Evolutionary conservation across 2,797 vertebrate species (phyloP), one percentile per base, ranked within the genome.

Genomic region (Merluccius polli): DNA sequence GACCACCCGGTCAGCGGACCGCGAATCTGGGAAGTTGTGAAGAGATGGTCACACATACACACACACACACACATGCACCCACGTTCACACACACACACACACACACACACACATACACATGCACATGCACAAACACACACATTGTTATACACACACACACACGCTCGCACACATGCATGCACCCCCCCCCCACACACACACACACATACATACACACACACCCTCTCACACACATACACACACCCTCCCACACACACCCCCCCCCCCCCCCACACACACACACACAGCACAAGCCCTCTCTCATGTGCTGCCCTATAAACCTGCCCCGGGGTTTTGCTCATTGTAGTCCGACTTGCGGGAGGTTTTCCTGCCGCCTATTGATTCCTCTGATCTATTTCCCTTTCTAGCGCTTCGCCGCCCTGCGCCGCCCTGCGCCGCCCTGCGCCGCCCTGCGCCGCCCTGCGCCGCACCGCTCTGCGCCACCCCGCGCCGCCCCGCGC

Each of bases 401-500:
- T 90, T 89, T 92, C 86, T 84, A 85, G 83, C 86, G n/a, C n/a
- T n/a, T n/a, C n/a, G n/a, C n/a, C 4, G 10, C 87, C 87, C 87
- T 59, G 83, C 87, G 83, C 75, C 82, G 79, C 89, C 75, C 80
- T 86, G 33, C 86, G 29, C 83, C 74, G 78, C 80, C 73, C 78
- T 72, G 88, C 83, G 78, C 84, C 88, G 10, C 87, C 87, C 87
- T 59, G 83, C 87, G 83, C 75, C 82, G 79, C 89, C 75, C 80
- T 86, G 33, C 86, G 29, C n/a, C n/a, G n/a, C n/a, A n/a, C 83
- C 74, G 78, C 80, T 72, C 78, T 72, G 88, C 83, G 78, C 84
- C 88, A 81, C 83, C n/a, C n/a, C n/a, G n/a, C n/a, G n/a, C n/a
- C 4, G 10, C 87, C 87, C 87, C 65, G 83, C 87, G 83, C 75